Conservation (phyloP, 2,888 invertebrate species). For the Yponomeuta sedellus region DNA sequence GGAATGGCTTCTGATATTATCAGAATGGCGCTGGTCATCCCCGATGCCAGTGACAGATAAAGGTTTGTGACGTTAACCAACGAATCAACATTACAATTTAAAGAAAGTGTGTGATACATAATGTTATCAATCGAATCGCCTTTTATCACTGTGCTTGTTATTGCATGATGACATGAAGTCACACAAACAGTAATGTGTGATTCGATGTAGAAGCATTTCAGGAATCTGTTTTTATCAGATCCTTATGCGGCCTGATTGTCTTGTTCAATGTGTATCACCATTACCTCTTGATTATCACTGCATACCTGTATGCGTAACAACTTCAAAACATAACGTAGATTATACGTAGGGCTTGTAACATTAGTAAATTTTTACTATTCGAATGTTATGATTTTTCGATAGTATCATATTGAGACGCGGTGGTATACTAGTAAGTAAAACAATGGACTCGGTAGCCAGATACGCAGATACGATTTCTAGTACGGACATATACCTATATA, state of each 20-base stretch:
- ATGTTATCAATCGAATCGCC: not conserved
- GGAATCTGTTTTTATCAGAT: constrained; percentile 50
- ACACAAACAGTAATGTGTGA: constrained; percentile 27
- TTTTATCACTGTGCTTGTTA: not conserved
- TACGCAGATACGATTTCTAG: too few species aligned
- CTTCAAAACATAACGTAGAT: not conserved
- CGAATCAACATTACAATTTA: too few species aligned
- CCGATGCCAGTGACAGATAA: too few species aligned
- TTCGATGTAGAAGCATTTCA: constrained; percentile 41
- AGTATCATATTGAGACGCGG: too few species aligned
- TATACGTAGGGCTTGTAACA: not conserved
- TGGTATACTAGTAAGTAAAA: too few species aligned
- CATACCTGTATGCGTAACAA: not conserved
- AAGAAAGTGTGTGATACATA: not conserved
- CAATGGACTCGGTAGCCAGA: too few species aligned
- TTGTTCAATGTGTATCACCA: constrained; percentile 40
- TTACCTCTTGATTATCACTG: constrained; percentile 26
- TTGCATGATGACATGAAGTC: constrained; percentile 25
- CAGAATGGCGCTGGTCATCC: too few species aligned
- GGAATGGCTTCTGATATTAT: too few species aligned
- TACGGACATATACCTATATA: too few species aligned
- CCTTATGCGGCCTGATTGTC: constrained; percentile 39
- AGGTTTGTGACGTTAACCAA: too few species aligned
- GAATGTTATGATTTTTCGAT: too few species aligned
- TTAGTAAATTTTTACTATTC: too few species aligned